Base-by-base conservation (phyloP, 2,888 invertebrate species). In the Limnephilus marmoratus region DNA sequence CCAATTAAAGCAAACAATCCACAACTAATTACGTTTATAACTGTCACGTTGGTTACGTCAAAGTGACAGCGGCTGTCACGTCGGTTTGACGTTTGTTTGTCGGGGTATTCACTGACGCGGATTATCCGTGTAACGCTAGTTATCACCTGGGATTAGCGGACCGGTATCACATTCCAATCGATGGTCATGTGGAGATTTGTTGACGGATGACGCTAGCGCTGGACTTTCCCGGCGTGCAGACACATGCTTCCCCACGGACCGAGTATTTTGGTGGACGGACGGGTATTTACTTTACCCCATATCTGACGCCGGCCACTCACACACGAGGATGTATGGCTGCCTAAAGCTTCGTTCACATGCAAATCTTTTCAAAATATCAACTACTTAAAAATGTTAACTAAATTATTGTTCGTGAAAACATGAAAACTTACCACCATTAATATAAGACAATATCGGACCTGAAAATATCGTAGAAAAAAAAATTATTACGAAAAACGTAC, bases 281-380 rank as follows among this genome's bases (percentile, higher is more conserved):
- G 86, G 81, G 92, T 93, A 90, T 93, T 93, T 93, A 92, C 93
- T 93, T 93, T 93, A 91, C 93, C 93, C 93, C 93, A 93, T 92
- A 90, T 93, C 90, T 92, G 92, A 92, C 91, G 93, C 53, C 82
- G 87, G 45, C 90, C 85, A 91, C 81, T 82, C 81, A 92, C 90
- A 90, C 81, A 89, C 85, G 83, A 53, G 85, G 90, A 91, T 91
- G 81, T 86, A 81, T 87, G 91, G 87, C 81, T 85, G 81, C 91
- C n/a, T 86, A 49, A 87, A 82, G 90, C 53, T 29, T 24, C 87
- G 87, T 92, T 87, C 87, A 90, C 87, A 90, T 15, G 24, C 34
- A n/a, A 81, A 18, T 7, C 31, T 41, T 41, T n/a, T 34, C 82
- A 34, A 15, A 82, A 15, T 4, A 15, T 13, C 82, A 15, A 82